A percentile compares a stretch with the other conserved stretches of the same genome.
These are phyloP conservation scores for Fulmarus glacialis DNA, from an alignment of 2,113 vertebrate species.

Conservation along the genomic window DNA sequence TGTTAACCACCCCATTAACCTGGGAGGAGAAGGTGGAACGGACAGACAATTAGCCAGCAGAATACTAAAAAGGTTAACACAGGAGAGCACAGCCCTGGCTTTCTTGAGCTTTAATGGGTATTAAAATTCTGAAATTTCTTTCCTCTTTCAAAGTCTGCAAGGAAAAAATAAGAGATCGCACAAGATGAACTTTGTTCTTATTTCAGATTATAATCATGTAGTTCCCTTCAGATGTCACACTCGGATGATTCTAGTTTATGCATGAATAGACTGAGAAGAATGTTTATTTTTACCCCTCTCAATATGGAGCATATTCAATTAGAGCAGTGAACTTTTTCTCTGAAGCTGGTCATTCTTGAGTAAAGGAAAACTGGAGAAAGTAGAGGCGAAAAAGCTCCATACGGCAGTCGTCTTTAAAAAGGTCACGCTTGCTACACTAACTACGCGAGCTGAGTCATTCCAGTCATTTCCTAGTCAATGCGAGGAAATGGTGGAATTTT, in stretches of 20 bases:
- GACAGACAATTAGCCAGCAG: slow-evolving; percentile 66
- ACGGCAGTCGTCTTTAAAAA: background rate
- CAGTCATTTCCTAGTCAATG: background rate
- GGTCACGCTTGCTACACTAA: background rate
- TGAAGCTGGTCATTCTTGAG: slow-evolving; percentile 8
- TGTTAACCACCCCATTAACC: slow-evolving; percentile 73
- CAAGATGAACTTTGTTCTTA: slow-evolving; percentile 24
- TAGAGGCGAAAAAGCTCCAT: background rate
- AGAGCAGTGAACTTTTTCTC: background rate
- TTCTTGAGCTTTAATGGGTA: slow-evolving; percentile 11
- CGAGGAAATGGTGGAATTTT: background rate
- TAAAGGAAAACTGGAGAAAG: background rate
- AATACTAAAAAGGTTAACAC: slow-evolving; percentile 71
- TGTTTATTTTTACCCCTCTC: slow-evolving; percentile 40
- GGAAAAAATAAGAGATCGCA: background rate
- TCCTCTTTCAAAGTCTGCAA: background rate
- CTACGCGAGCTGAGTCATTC: background rate
- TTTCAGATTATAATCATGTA: slow-evolving; percentile 39
- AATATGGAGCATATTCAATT: slow-evolving; percentile 25
- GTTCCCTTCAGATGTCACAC: slow-evolving; percentile 20
- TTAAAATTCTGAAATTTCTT: slow-evolving; percentile 27
- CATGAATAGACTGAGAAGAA: slow-evolving; percentile 19
- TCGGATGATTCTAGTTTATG: background rate
- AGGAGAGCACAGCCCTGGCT: background rate
- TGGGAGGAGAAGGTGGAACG: slow-evolving; percentile 30